Base-by-base conservation (phyloP, 2,888 invertebrate species). In the Drosophila paramelanica region DNA sequence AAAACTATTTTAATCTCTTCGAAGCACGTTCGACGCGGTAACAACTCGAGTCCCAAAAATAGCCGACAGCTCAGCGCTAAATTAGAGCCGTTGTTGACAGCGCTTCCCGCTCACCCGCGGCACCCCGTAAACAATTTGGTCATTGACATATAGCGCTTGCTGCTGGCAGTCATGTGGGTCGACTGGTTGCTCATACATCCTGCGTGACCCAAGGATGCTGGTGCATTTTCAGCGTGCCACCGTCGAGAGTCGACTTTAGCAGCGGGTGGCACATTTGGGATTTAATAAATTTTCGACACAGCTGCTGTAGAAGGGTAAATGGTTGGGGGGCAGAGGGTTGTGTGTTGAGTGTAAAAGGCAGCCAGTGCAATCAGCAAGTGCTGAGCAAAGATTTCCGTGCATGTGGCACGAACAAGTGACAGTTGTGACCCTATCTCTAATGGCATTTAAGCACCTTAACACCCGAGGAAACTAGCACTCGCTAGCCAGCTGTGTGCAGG, bases 101-200 rank as follows among this genome's bases (percentile, higher is more conserved):
- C 45, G 11, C 14, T 55, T n/a, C 39, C 42, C 31, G 8, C 42
- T 5, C 42, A 38, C 51, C 55, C 51, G 52, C 20, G 20, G 62
- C 43, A 62, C 38, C 59, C 43, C 56, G 57, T 67, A 38, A 56
- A 53, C 58, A 57, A 59, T 62, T 77, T 75, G 67, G 67, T 73
- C 75, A 67, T 67, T 75, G 75, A 77, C 75, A 62, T 60, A 67
- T 43, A 42, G 73, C 47, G 53, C 36, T 42, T 41, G 58, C 31
- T 39, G 50, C 51, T 55, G 31, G 7, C 39, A 51, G 49, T 14
- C 46, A 36, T 36, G 55, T 56, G 31, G 73, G 27, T 61, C 56
- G 17, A 31, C 4, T 39, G 17, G 41, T 27, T 39, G 39, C 51
- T 47, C 50, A 52, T 58, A 58, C 41, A 73, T 67, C 1, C 38